Evolutionary conservation across 2,113 vertebrate species (phyloP), one percentile per base, ranked within the genome.

Genomic region (Helogale parvula): DNA sequence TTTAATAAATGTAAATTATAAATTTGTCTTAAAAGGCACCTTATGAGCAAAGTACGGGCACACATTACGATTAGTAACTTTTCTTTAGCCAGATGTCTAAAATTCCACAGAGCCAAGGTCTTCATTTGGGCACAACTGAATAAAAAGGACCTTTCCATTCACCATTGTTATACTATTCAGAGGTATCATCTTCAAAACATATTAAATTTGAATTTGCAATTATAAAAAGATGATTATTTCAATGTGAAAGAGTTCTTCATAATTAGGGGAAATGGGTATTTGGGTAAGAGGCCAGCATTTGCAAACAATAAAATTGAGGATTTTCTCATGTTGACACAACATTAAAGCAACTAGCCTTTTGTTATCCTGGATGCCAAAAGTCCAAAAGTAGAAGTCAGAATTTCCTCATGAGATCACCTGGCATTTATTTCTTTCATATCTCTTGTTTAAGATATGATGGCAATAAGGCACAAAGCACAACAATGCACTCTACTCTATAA

Each of bases 381-480:
- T 93, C 93, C 65, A 80, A 90, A 84, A 13, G 7, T 15, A 4
- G 54, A 92, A 71, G n/a, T 87, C 79, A 31, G 60, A 92, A 84
- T 65, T 85, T 84, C 57, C 35, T 82, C 60, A n/a, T 29, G 68
- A 66, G 66, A 89, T 54, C 45, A 96, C 63, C 63, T 81, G 84
- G 21, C 57, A 76, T 71, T 95, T 96, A n/a, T 95, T 96, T 89
- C 88, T 80, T 92, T 68, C 85, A 45, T 82, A 83, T 76, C 35
- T 31, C 45, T 92, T 69, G 11, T 45, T 91, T 81, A 68, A 85
- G n/a, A 86, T 2, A 35, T 17, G 13, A 27, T 21, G 87, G 17
- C 47, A 41, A 86, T 35, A 1, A 81, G 29, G 52, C 23, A 33
- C 0, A 2, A 41, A 86, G 17, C 1, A 7, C 10, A 31, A n/a